phyloP scores from a whole-genome alignment of 2,888 invertebrate genomes.

The Argynnis bischoffii region DNA sequence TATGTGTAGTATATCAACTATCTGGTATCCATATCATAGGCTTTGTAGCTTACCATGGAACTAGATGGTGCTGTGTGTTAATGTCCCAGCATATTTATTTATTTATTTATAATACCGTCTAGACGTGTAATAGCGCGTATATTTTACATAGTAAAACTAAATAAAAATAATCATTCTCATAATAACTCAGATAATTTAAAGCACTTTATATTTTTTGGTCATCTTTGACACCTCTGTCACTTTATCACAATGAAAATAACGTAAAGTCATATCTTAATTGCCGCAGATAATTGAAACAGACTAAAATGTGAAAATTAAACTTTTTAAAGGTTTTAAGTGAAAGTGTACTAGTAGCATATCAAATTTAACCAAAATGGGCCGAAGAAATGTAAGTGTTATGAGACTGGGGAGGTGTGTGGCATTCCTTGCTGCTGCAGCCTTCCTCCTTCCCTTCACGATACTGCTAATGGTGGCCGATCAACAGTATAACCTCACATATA shows the following conservation, averaged over 20 bases:
- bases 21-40: too few relatives aligned
- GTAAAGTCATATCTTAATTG: neutral
- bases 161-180: constrained; percentile 2
- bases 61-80: too few relatives aligned
- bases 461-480: constrained; percentile 84
- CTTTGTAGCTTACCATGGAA: too few relatives aligned
- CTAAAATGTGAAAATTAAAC: constrained; percentile 11
- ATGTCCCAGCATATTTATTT: too few relatives aligned
- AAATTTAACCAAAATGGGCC: constrained; percentile 47
- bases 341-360: constrained; percentile 25
- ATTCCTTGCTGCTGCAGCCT: constrained; percentile 83
- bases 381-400: constrained; percentile 75
- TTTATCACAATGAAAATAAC: neutral
- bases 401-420: constrained; percentile 82
- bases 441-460: constrained; percentile 82
- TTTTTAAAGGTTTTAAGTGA: constrained; percentile 6
- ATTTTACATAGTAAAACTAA: too few relatives aligned
- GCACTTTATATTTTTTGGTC: too few relatives aligned
- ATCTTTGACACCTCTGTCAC: neutral
- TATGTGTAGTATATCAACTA: too few relatives aligned
- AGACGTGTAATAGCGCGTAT: too few relatives aligned
- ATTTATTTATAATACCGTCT: too few relatives aligned
- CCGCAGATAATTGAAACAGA: constrained; percentile 2
- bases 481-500: constrained; percentile 82
- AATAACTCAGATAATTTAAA: neutral